Evolutionary conservation across 2,888 invertebrate species (phyloP).

Genomic region (Xanthostigma xanthostigma): DNA sequence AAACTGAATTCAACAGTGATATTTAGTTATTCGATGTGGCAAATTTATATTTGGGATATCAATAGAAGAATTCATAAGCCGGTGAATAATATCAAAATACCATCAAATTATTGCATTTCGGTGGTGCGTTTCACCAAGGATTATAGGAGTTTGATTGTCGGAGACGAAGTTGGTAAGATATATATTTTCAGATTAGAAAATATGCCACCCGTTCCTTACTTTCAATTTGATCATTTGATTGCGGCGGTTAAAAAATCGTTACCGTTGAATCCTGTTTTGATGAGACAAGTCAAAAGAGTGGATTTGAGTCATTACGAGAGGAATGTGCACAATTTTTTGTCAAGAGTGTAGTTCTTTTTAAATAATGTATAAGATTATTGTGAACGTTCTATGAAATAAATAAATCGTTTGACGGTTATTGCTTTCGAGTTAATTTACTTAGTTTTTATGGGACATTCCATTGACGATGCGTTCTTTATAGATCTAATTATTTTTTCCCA

Average conservation of each 20-base stretch:
- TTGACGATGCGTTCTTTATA: no score
- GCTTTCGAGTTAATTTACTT: no score
- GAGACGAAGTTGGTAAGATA: constrained; percentile 50
- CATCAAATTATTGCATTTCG: constrained; percentile 31
- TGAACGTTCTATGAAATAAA: no score
- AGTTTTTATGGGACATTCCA: no score
- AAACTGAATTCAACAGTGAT: constrained; percentile 62
- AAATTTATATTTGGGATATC: constrained; percentile 66
- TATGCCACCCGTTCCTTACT: constrained; percentile 58
- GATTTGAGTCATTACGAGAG: constrained; percentile 11
- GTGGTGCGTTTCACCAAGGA: constrained; percentile 46
- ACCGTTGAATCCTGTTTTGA: constrained; percentile 43
- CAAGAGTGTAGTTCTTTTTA: no score
- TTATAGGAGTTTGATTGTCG: constrained; percentile 53
- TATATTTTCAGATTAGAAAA: constrained; percentile 55
- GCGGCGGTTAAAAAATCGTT: constrained; percentile 47
- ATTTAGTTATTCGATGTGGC: constrained; percentile 46
- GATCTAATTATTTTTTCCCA: no score
- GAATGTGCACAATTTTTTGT: no score
- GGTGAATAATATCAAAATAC: constrained; percentile 39
- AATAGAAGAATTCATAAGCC: constrained; percentile 56
- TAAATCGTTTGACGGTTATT: no score
- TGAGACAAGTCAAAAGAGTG: constrained; percentile 43
- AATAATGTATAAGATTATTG: no score
- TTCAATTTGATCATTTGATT: constrained; percentile 46